These are phyloP conservation scores for Euwallacea fornicatus DNA, from an alignment of 1,140 invertebrate genomes.

Conservation along the genomic window DNA sequence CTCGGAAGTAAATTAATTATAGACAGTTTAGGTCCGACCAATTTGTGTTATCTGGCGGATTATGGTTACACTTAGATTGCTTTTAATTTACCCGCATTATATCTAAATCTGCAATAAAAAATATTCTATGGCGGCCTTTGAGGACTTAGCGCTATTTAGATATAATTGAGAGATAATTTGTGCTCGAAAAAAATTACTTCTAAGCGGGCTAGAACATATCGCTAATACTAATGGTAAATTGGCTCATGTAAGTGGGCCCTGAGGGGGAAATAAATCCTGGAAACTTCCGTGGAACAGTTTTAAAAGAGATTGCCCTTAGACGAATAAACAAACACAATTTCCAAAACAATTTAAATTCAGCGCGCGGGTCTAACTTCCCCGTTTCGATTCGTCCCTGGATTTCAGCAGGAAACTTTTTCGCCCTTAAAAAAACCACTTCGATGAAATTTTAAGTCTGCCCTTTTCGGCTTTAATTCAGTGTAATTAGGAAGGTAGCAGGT, in stretches of 20 bases:
- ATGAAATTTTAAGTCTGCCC: conserved; percentile 23
- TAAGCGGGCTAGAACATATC: no score
- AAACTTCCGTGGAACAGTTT: conserved; percentile 15
- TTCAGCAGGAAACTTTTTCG: background rate
- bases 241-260: background rate
- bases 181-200: no score
- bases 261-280: background rate
- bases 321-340: conserved; percentile 24
- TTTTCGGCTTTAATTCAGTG: conserved; percentile 14
- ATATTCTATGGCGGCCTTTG: no score
- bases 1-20: no score
- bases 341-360: conserved; percentile 20
- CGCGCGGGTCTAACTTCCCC: conserved; percentile 12
- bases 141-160: no score
- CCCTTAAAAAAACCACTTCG: background rate
- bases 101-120: no score
- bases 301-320: conserved; percentile 20
- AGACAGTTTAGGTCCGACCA: no score
- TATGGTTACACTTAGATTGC: no score
- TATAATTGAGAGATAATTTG: no score
- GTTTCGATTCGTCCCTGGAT: conserved; percentile 10
- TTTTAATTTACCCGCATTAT: no score
- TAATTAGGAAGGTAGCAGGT: no score
- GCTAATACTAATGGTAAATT: background rate
- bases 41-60: no score